These are phyloP conservation scores for Campylorhamphus procurvoides DNA, from an alignment of 2,113 vertebrate species.

Conservation along the genomic window DNA sequence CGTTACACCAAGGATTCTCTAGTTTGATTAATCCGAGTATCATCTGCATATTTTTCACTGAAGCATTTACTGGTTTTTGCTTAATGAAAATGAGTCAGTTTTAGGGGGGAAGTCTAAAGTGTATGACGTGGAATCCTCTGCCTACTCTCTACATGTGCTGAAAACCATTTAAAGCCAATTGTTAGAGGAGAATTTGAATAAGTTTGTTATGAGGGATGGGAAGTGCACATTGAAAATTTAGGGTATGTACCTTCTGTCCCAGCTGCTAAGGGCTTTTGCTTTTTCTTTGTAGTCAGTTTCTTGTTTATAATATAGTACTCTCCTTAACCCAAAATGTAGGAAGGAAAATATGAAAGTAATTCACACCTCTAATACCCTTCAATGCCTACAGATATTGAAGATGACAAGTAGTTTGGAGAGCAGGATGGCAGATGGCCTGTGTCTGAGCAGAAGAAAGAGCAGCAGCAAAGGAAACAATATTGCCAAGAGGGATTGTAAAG, in stretches of 20 bases:
- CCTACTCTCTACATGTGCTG: background rate
- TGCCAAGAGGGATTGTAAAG: background rate
- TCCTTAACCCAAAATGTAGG: background rate
- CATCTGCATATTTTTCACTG: background rate
- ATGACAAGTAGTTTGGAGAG: background rate
- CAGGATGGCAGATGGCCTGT: constrained; percentile 4
- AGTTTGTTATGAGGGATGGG: background rate
- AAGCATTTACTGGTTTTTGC: background rate
- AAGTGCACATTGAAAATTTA: background rate
- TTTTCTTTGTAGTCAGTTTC: background rate
- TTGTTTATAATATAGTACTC: background rate
- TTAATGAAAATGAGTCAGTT: background rate
- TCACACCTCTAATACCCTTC: background rate
- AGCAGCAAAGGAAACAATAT: background rate
- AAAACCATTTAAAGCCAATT: background rate
- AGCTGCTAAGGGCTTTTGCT: background rate
- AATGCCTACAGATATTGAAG: background rate
- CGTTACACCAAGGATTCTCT: background rate
- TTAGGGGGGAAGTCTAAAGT: background rate
- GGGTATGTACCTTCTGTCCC: background rate
- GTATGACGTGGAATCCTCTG: background rate
- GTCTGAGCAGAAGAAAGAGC: background rate
- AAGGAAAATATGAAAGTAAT: background rate
- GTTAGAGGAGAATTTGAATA: background rate
- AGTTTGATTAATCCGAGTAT: background rate